Base-by-base conservation (phyloP, 2,797 vertebrate genomes). In the Odontamblyopus rebecca region DNA sequence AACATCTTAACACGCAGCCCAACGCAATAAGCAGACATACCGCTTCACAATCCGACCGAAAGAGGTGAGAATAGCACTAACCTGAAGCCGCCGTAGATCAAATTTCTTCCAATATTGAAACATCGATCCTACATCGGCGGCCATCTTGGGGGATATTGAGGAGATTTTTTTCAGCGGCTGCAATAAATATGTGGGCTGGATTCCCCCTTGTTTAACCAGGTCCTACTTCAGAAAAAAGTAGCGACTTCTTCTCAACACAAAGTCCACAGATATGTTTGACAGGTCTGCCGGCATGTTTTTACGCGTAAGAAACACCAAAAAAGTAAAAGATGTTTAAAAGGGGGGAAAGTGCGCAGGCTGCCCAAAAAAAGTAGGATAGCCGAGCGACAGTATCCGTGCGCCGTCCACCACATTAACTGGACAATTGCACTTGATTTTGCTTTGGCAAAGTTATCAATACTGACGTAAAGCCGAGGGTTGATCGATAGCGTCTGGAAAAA, bases 101-200 rank as follows among this genome's bases (percentile, higher is more conserved):
- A 95, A 96, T 94, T 95, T 95, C 96, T 96, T 96, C 96, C 97
- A 96, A 95, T 95, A 95, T 95, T 96, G 95, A 95, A 95, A 93
- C 96, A 96, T 96, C 95, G 96, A 97, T 96, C 97, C 96, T 95
- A 96, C 96, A 91, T 97, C 95, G 95, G 96, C 96, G 94, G 97
- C 97, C 97, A 98, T 98, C 96, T 98, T 98, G 95, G 94, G 96
- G 95, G 95, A 95, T 94, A 95, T 94, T 93, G 95, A 94, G 89
- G 94, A 93, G 94, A 89, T 92, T 93, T 95, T 93, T 94, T 93
- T 93, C 93, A 91, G 92, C 91, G 95, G 95, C 95, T 95, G 95
- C 93, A 94, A 95, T 95, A 95, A 95, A 95, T 94, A 95, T 92
- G 94, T 94, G 94, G 94, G 94, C 94, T 95, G 95, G 95, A 95